A percentile compares a stretch with the other conserved stretches of the same genome.
Conservation (phyloP, 1,140 invertebrate species). For the Papilio dardanus region DNA sequence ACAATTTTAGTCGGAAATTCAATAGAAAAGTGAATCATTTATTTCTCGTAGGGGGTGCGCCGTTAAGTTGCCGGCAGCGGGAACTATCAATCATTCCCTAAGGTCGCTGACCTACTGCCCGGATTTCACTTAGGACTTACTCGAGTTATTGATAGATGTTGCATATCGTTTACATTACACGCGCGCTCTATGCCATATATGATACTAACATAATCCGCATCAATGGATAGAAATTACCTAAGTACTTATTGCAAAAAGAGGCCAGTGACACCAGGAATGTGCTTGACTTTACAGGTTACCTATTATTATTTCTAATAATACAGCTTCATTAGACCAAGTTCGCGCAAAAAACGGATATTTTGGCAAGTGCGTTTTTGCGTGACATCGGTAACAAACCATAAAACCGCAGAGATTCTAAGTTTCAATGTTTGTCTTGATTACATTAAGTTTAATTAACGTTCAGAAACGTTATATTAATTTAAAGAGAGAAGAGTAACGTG, state of each 20-base stretch:
- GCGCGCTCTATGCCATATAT: not conserved
- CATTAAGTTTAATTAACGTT: not conserved
- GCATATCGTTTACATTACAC: not conserved
- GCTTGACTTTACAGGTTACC: too few relatives aligned
- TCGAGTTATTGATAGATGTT: conserved; percentile 10
- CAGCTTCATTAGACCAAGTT: too few relatives aligned
- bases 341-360: too few relatives aligned
- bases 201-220: not conserved
- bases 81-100: conserved; percentile 35
- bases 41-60: conserved; percentile 33
- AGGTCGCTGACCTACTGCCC: conserved; percentile 34
- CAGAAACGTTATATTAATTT: conserved; percentile 11
- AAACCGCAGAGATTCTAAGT: too few relatives aligned
- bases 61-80: conserved; percentile 16
- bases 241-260: too few relatives aligned
- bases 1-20: conserved; percentile 29
- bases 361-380: too few relatives aligned
- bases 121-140: conserved; percentile 26
- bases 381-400: too few relatives aligned
- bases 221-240: too few relatives aligned
- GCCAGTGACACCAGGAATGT: too few relatives aligned
- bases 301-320: not conserved
- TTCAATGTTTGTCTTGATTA: not conserved
- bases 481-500: conserved; percentile 30
- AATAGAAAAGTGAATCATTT: conserved; percentile 35